These are phyloP conservation scores for Meandrusa payeni DNA, from an alignment of 2,888 invertebrate species.

Conservation along the genomic window DNA sequence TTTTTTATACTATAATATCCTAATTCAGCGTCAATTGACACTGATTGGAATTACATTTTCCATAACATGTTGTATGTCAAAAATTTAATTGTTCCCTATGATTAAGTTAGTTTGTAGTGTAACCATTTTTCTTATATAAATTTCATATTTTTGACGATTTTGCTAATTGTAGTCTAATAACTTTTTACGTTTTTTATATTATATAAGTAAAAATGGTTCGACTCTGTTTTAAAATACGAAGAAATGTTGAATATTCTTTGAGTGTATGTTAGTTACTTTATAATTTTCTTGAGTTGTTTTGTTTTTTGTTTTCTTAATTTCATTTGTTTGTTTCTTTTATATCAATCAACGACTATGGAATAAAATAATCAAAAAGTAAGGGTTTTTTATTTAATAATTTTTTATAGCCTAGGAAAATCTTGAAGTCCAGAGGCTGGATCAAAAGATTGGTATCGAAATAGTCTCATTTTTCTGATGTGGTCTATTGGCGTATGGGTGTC, in stretches of 20 bases:
- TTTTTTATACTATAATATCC: no score
- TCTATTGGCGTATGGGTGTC: constrained; percentile 72
- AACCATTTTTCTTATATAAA: no score
- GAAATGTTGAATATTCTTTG: constrained; percentile 9
- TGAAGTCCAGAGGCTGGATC: constrained; percentile 61
- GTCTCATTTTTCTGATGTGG: constrained; percentile 61
- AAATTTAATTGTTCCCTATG: no score
- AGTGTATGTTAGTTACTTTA: constrained; percentile 24
- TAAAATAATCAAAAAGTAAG: constrained; percentile 35
- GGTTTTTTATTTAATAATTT: constrained; percentile 35
- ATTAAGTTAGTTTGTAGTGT: no score
- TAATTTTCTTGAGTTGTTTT: constrained; percentile 22
- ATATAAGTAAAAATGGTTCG: not conserved
- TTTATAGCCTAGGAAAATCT: constrained; percentile 49
- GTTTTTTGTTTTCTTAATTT: constrained; percentile 31
- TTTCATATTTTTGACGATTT: no score
- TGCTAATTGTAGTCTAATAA: no score
- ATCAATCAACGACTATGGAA: constrained; percentile 35
- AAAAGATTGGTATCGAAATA: constrained; percentile 63
- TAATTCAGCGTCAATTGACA: no score
- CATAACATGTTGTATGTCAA: no score
- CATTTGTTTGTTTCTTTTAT: constrained; percentile 31
- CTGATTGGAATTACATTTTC: no score
- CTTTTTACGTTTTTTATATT: constrained; percentile 1
- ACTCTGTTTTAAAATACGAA: no score